Evolutionary conservation across 2,797 vertebrate species (phyloP).

Genomic region (Lepilemur septentrionalis): DNA sequence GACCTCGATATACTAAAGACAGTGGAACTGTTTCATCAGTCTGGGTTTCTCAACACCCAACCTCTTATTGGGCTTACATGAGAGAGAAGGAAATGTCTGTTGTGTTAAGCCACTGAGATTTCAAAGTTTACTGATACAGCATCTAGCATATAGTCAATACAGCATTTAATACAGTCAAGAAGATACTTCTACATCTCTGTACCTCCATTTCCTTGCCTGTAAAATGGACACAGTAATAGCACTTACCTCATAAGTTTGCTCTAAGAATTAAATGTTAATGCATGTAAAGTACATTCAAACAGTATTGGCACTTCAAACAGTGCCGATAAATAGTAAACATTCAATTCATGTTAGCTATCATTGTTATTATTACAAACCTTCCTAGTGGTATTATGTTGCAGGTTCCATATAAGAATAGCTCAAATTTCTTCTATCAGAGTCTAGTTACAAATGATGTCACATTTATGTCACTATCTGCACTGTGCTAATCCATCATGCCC

Average conservation of each 20-base stretch:
- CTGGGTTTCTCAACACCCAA: background rate
- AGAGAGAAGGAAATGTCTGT: background rate
- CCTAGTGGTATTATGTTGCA: background rate
- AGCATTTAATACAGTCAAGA: background rate
- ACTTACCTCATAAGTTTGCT: background rate
- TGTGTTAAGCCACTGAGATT: background rate
- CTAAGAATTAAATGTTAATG: background rate
- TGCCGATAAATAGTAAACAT: background rate
- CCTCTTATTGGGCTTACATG: background rate
- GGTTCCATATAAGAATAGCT: background rate
- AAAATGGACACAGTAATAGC: background rate
- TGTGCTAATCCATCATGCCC: background rate
- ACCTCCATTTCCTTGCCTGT: background rate
- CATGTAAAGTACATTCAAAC: background rate
- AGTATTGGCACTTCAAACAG: background rate
- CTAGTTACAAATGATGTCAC: background rate
- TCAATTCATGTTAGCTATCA: background rate
- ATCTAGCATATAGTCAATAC: background rate
- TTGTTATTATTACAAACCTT: background rate
- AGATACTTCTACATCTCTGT: background rate
- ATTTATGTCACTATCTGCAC: background rate
- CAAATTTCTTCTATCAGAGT: background rate
- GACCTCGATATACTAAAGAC: background rate
- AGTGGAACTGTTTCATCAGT: background rate
- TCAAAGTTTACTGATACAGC: conserved; percentile 16